A percentile compares a stretch with the other conserved stretches of the same genome.
phyloP scores from a whole-genome alignment of 2,888 invertebrate genomes.

The Tineola bisselliella region DNA sequence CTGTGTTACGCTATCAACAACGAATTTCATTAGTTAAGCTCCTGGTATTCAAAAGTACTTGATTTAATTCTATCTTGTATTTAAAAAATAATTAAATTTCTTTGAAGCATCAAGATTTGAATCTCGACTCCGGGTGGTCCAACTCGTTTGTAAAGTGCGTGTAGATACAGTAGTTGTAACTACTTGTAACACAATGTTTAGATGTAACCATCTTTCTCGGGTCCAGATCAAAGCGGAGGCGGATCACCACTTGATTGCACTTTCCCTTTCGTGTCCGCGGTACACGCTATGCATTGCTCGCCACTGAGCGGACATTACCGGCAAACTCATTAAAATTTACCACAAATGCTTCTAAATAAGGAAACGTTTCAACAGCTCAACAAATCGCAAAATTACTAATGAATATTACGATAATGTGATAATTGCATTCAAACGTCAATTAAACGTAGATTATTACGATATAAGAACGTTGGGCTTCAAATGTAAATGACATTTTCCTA shows the following conservation, averaged over 20 bases:
- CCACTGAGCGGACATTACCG: conserved; percentile 18
- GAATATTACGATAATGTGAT: background rate
- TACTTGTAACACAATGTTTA: conserved; percentile 8
- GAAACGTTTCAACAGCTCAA: background rate
- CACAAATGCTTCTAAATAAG: background rate
- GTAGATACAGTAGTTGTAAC: conserved; percentile 3
- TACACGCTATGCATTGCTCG: conserved; percentile 21
- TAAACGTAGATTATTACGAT: background rate
- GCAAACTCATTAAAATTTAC: conserved; percentile 13
- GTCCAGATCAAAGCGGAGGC: conserved; percentile 6
- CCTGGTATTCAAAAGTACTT: no score
- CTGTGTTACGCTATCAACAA: no score
- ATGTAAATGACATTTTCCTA: background rate
- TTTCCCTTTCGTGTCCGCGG: conserved; percentile 34
- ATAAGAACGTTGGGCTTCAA: background rate
- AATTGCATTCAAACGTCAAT: background rate
- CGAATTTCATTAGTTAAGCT: no score
- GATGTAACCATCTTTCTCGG: background rate
- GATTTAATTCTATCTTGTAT: no score
- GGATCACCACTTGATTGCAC: conserved; percentile 36
- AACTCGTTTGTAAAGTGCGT: background rate
- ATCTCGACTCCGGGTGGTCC: background rate
- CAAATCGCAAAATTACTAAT: conserved; percentile 2
- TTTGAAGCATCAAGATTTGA: background rate
- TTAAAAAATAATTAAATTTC: background rate